Percentiles rank a stretch among this genome's conserved stretches.
Evolutionary conservation across 37 sponge, comb jelly and placozoan species (phyloP).

Genomic region (Halisarca cf. caerulea): DNA sequence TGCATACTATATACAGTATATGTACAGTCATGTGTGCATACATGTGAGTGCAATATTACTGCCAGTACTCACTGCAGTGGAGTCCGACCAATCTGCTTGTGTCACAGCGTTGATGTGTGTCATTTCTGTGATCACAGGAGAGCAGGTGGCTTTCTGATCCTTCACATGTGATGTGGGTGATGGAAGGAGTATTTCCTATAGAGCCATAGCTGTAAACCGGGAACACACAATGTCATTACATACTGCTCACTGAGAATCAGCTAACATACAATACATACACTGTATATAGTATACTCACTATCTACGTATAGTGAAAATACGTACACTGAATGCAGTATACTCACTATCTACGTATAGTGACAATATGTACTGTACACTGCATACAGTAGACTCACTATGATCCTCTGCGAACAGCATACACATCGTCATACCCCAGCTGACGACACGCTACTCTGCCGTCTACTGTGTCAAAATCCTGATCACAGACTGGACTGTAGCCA

Average conservation of each 20-base stretch:
- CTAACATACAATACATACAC: no score
- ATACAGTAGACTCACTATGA: conserved; percentile 2
- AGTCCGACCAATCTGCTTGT: neutral
- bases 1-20: no score
- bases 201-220: no score
- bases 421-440: conserved; percentile 14
- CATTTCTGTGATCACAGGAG: neutral
- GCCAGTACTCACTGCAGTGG: neutral
- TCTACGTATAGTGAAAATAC: no score
- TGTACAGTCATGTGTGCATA: neutral
- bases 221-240: no score
- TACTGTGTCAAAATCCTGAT: neutral
- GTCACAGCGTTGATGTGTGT: neutral
- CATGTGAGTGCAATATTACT: neutral
- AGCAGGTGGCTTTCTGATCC: neutral
- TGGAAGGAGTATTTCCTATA: neutral
- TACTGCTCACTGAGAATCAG: no score
- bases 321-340: no score
- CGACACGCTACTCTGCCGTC: neutral
- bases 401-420: neutral
- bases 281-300: no score
- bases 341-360: no score
- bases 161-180: neutral
- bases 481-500: neutral
- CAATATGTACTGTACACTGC: no score